Base-by-base conservation (phyloP, 1,140 invertebrate species). In the Bombus sibiricus region DNA sequence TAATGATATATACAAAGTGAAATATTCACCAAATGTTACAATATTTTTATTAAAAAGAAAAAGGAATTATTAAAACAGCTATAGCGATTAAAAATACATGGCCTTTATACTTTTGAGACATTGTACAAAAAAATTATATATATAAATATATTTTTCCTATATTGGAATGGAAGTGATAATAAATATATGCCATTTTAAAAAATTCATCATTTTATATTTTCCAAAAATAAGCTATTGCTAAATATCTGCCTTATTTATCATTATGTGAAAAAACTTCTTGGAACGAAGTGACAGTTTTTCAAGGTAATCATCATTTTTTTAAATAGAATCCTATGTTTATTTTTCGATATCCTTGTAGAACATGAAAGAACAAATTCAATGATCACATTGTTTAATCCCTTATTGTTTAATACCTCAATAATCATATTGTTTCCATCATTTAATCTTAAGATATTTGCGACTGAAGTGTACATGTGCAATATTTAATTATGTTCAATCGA, bases 81-180 rank as follows among this genome's bases (percentile, higher is more conserved):
- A 6, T 47, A 32, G 18, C 25, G 22, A 64, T 37, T 4, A 37
- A 59, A 28, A 68, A 53, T 53, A 22, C 15, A 62, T 25, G 28
- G 66, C 8, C 28, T 75, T 66, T 34, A 32, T 83, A 83, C 12
- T 76, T 68, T 41, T 53, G 34, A 74, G 47, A 34, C 28, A 53
- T 28, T 57, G 15, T 82, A 37, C 41, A 75, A 75, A 53, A 68
- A 22, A 34, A 22, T 66, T 66, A 34, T 41, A 68, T 18, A n/a
- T 59, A 41, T 68, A 37, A 79, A 18, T 25, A 79, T 79, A 62
- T 77, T 77, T 76, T 37, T 57, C 22, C 22, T 53, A 32, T 34
- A 32, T 75, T 34, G 12, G 6, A 75, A 53, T 53, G 39, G 22
- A 75, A 34, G 10, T 28, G 10, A 74, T 25, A 53, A 32, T 74